A percentile compares a stretch with the other conserved stretches of the same genome.
phyloP scores from a whole-genome alignment of 2,888 invertebrate species.

The Slavum lentiscoides region DNA sequence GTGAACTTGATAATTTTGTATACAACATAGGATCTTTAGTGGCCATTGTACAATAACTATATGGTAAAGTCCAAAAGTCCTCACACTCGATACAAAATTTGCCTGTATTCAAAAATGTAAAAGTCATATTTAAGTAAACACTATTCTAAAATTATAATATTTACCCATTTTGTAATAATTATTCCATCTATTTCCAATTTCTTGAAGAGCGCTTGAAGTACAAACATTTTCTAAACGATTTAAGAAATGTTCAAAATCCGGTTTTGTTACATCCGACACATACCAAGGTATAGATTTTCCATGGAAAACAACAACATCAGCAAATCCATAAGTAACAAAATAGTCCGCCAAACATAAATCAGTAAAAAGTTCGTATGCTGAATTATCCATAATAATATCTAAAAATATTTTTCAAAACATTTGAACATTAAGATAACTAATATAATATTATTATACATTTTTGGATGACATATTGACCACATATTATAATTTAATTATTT shows the following conservation, averaged over 20 bases:
- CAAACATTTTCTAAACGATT: slow-evolving; percentile 55
- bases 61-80: slow-evolving; percentile 86
- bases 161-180: slow-evolving; percentile 63
- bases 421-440: not conserved
- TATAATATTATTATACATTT: not conserved
- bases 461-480: not conserved
- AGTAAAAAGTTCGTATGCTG: slow-evolving; percentile 88
- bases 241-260: slow-evolving; percentile 74
- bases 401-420: slow-evolving; percentile 22
- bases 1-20: slow-evolving; percentile 69
- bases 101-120: slow-evolving; percentile 55
- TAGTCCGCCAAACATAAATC: slow-evolving; percentile 87
- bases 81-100: slow-evolving; percentile 63
- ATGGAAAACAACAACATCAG: slow-evolving; percentile 76
- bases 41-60: slow-evolving; percentile 78
- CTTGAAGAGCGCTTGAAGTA: slow-evolving; percentile 59
- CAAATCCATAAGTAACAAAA: slow-evolving; percentile 67
- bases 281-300: slow-evolving; percentile 93
- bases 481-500: not conserved
- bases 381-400: slow-evolving; percentile 88
- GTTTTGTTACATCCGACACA: slow-evolving; percentile 81
- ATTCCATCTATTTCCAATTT: slow-evolving; percentile 67
- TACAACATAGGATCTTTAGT: slow-evolving; percentile 71
- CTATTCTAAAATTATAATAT: not conserved
- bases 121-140: not conserved